Evolutionary conservation across 2,113 vertebrate genomes (phyloP), one percentile per base, ranked within the genome.

Genomic region (Gallinago undulata): DNA sequence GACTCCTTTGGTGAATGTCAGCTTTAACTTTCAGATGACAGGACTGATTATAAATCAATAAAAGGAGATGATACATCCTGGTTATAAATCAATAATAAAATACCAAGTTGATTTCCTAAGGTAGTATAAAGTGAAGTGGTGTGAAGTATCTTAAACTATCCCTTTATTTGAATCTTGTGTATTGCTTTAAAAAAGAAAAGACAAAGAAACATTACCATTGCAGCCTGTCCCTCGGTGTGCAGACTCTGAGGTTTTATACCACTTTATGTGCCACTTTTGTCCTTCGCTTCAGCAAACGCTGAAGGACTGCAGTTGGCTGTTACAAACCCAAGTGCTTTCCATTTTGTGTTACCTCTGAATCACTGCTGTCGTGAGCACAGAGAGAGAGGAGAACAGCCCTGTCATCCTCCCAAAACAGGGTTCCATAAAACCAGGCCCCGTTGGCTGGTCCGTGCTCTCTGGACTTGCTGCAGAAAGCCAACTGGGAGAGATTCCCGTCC

Each of bases 361-460:
- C 5, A 3, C 10, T 3, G 9, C 35, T 21, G 22, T 76, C 66
- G 17, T 24, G 50, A 76, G 47, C 22, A 53, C 53, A 50, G 60
- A 35, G 53, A 35, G 48, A 48, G 18, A 14, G 43, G 28, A 84
- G 25, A 84, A 19, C 6, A 56, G 30, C 13, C 41, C 35, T 66
- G 60, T 74, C 8, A 22, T 13, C 24, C 30, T 75, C 60, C 33
- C 30, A 64, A 41, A 84, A 84, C 4, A 21, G 13, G 22, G 10
- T 43, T 84, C 83, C 4, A 7, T 37, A 70, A 79, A 88, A 19
- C 2, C 2, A 4, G 19, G 33, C 68, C 50, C 37, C 0, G 0
- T 12, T 77, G 73, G 23, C 24, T 81, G 27, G 19, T 47, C 43
- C 2, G 31, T 7, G 35, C 62, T 74, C 1, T 8, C 53, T 33